Conservation (phyloP, 2,888 invertebrate species). For the Tolmerus cingulatus region DNA sequence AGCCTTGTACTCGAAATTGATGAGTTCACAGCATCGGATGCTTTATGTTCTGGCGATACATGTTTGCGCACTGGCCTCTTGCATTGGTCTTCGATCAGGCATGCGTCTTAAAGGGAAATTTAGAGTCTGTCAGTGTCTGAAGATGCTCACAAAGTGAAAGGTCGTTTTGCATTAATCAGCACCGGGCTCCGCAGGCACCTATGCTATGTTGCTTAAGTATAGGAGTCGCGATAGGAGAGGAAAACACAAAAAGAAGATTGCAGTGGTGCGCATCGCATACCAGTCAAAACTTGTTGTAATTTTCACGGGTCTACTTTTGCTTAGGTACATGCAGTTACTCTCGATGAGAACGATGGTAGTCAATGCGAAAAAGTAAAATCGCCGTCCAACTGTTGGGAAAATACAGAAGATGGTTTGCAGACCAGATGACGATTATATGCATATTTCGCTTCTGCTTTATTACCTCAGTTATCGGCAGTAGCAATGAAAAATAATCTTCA, state of each 20-base stretch:
- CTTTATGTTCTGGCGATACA: not conserved
- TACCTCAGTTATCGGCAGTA: slow-evolving; percentile 16
- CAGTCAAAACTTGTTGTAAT: not conserved
- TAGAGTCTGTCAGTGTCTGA: slow-evolving; percentile 15
- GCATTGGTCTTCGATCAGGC: not conserved
- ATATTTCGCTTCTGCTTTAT: slow-evolving; percentile 11
- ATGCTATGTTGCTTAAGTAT: slow-evolving; percentile 8
- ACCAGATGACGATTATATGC: not conserved
- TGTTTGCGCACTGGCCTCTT: not conserved
- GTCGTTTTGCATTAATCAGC: slow-evolving; percentile 32
- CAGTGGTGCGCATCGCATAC: slow-evolving; percentile 22
- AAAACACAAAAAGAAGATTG: not conserved
- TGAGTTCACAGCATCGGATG: not conserved
- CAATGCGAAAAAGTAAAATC: not conserved
- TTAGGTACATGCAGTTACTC: not conserved
- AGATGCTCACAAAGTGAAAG: slow-evolving; percentile 32
- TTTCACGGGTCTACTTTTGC: slow-evolving; percentile 6
- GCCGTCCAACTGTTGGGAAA: not conserved
- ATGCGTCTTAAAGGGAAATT: slow-evolving; percentile 28
- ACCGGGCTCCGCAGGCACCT: not conserved
- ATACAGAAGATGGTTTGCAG: not conserved
- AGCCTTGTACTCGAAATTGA: slow-evolving; percentile 21
- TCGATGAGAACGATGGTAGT: not conserved
- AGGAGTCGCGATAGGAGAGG: not conserved
- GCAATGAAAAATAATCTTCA: slow-evolving; percentile 19